Conservation (phyloP, 2,888 invertebrate species). For the Orchesella flavescens region DNA sequence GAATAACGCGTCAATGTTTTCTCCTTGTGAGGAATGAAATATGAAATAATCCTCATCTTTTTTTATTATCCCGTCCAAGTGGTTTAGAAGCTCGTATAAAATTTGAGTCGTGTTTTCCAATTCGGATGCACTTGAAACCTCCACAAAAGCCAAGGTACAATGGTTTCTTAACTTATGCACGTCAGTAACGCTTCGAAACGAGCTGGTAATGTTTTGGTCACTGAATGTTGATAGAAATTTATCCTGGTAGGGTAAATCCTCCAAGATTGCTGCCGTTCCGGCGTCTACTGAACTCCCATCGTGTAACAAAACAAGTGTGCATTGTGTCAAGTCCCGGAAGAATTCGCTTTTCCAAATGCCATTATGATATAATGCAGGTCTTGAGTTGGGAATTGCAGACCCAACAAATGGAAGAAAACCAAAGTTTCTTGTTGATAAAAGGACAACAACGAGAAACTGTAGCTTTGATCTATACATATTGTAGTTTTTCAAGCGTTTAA, state of each 20-base stretch:
- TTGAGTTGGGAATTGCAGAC: too few species aligned
- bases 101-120: neutral
- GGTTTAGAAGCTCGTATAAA: constrained; percentile 6
- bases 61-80: constrained; percentile 41
- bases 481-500: too few species aligned
- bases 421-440: too few species aligned
- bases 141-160: constrained; percentile 23
- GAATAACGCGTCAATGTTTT: constrained; percentile 21
- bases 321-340: constrained; percentile 8
- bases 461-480: too few species aligned
- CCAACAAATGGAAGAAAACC: too few species aligned
- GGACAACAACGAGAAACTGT: too few species aligned
- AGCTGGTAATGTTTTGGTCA: neutral
- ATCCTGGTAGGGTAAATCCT: constrained; percentile 10
- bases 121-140: neutral
- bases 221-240: constrained; percentile 32
- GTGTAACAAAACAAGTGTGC: constrained; percentile 21
- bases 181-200: constrained; percentile 12
- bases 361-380: too few species aligned
- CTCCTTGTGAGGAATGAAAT: constrained; percentile 34
- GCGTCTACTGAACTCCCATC: constrained; percentile 7
- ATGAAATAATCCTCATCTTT: constrained; percentile 63
- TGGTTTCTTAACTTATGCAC: constrained; percentile 33
- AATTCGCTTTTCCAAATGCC: neutral
- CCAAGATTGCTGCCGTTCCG: neutral